Evolutionary conservation across 2,113 vertebrate genomes (phyloP).

Genomic region (Caranx melampygus): DNA sequence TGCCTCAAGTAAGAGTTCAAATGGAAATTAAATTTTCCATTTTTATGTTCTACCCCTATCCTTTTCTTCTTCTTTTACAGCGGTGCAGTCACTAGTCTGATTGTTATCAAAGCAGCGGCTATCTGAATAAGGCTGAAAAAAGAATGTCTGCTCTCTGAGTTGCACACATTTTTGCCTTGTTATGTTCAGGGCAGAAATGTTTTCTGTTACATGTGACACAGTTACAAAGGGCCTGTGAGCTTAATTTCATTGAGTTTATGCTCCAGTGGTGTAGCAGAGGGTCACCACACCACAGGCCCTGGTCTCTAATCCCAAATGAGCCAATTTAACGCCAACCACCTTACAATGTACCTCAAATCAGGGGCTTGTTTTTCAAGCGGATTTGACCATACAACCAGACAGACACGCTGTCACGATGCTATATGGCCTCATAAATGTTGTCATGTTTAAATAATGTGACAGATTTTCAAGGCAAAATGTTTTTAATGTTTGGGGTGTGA

Average conservation of each 20-base stretch:
- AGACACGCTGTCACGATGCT: not conserved
- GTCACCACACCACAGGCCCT: slow-evolving; percentile 1
- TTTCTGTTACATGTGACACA: not conserved
- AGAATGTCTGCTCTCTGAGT: not conserved
- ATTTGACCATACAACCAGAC: not conserved
- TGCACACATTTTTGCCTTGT: not conserved
- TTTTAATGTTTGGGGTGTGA: not conserved
- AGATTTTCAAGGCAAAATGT: not conserved
- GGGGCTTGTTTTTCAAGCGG: slow-evolving; percentile 13
- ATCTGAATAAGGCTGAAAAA: not conserved
- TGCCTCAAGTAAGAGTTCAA: slow-evolving; percentile 44
- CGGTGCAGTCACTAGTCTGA: not conserved
- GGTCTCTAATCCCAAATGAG: slow-evolving; percentile 21
- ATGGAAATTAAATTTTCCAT: slow-evolving; percentile 26
- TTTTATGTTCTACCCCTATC: slow-evolving; percentile 14
- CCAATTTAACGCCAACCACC: slow-evolving; percentile 36
- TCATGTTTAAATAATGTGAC: not conserved
- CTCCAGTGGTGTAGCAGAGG: not conserved
- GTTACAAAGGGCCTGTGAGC: not conserved
- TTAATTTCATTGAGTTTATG: not conserved
- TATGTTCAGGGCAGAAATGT: not conserved
- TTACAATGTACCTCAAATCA: slow-evolving; percentile 7
- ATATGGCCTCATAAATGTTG: not conserved
- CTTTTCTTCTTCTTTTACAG: slow-evolving; percentile 4
- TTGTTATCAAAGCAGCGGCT: slow-evolving; percentile 2